Base-by-base conservation (phyloP, 2,113 vertebrate species). In the Cochlearius cochlearius region DNA sequence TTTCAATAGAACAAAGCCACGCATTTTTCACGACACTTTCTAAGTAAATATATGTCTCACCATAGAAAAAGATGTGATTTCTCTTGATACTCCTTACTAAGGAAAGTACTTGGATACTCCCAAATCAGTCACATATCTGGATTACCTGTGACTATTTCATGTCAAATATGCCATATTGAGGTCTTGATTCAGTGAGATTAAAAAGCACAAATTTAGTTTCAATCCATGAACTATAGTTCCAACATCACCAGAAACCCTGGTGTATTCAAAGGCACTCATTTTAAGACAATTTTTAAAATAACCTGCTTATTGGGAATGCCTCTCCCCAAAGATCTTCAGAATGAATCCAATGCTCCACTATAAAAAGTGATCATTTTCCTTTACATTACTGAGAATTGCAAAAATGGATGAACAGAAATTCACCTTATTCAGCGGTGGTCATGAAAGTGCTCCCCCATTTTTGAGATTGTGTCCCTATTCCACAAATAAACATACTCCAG, bases 371-470 rank as follows among this genome's bases (percentile, higher is more conserved):
- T 59, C 0, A 43, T 92, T 79, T 83, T 63, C 23, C 14, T 63
- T 56, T 77, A 41, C 7, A 3, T 63, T 77, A 71, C 62, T 49
- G 9, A 81, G 15, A 91, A 63, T 64, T 88, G 5, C 3, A 81
- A 67, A 49, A 71, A 27, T 12, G 9, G 5, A 68, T 68, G 23
- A 75, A 56, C 10, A 85, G 16, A 84, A 83, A 74, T 23, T 78
- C 43, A 36, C 39, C 4, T 86, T 80, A n/a, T 75, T 67, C 34
- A 58, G 15, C 3, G 0, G 6, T 8, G 85, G 7, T 64, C 27
- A 53, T 56, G 15, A 81, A 91, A 80, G 15, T 0, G 0, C 12
- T 88, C 4, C 1, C 7, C 38, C 5, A 1, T 49, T 87, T 64
- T 58, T 63, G 14, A 78, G 22, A 67, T 71, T 43, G 62, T 45